These are phyloP conservation scores for Psephotus haematonotus DNA, from an alignment of 2,113 vertebrate genomes.

Conservation along the genomic window DNA sequence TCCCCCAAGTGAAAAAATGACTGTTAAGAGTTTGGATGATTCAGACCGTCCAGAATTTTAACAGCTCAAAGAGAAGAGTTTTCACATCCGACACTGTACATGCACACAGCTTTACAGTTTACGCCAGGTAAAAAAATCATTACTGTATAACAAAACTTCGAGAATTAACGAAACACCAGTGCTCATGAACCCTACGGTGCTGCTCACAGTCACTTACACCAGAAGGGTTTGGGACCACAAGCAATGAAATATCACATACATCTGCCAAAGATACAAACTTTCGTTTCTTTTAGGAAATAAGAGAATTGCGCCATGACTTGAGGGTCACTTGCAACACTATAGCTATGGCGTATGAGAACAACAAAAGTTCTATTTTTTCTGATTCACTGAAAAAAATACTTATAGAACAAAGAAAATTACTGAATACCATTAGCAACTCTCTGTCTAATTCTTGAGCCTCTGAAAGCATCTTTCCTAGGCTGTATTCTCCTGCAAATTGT, in stretches of 20 bases:
- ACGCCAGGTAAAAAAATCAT: background rate
- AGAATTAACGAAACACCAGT: background rate
- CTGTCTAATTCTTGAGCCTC: background rate
- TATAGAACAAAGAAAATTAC: background rate
- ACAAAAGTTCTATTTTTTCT: background rate
- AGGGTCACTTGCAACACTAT: background rate
- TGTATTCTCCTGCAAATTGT: background rate
- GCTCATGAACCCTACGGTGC: background rate
- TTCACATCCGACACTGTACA: background rate
- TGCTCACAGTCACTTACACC: background rate
- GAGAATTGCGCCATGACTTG: background rate
- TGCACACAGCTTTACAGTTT: background rate
- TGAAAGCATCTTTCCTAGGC: background rate
- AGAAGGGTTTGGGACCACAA: background rate
- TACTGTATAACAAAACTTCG: background rate
- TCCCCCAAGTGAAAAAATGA: fast-evolving
- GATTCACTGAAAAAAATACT: background rate
- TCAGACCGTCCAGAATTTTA: background rate
- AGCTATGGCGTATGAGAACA: background rate
- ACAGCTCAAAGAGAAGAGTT: background rate
- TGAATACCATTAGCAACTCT: background rate
- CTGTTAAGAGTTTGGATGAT: background rate
- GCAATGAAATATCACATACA: background rate
- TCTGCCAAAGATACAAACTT: background rate
- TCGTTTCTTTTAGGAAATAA: background rate